Evolutionary conservation across 2,888 invertebrate genomes (phyloP).

Genomic region (Andrena marginata): DNA sequence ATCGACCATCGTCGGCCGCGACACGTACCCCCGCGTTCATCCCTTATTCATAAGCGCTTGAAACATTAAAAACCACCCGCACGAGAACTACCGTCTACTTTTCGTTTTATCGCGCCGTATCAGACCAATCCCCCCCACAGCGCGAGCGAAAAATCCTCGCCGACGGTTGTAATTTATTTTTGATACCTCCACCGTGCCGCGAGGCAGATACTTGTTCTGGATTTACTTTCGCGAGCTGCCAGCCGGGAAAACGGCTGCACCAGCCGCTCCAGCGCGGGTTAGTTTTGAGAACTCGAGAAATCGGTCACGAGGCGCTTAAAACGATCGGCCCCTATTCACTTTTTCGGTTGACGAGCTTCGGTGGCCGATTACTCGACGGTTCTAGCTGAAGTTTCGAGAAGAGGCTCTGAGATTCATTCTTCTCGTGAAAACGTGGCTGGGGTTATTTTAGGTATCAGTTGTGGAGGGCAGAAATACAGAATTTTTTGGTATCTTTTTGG

Average conservation of each 20-base stretch:
- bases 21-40: slow-evolving; percentile 40
- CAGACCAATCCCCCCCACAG: background rate
- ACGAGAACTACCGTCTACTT: background rate
- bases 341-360: background rate
- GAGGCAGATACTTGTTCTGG: background rate
- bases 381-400: background rate
- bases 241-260: background rate
- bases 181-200: background rate
- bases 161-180: background rate
- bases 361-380: background rate
- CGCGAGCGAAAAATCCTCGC: background rate
- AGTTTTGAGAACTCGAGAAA: background rate
- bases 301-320: slow-evolving; percentile 8
- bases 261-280: background rate
- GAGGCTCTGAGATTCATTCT: background rate
- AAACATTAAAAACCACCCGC: slow-evolving; percentile 48
- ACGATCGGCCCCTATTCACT: background rate
- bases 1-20: slow-evolving; percentile 35
- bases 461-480: background rate
- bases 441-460: background rate
- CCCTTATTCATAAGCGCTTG: slow-evolving; percentile 51
- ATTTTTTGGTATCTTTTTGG: background rate
- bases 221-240: background rate
- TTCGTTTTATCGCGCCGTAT: slow-evolving; percentile 3
- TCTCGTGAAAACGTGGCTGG: background rate